Evolutionary conservation across 1,140 invertebrate genomes (phyloP).

Genomic region (Thaumetopoea pityocampa): DNA sequence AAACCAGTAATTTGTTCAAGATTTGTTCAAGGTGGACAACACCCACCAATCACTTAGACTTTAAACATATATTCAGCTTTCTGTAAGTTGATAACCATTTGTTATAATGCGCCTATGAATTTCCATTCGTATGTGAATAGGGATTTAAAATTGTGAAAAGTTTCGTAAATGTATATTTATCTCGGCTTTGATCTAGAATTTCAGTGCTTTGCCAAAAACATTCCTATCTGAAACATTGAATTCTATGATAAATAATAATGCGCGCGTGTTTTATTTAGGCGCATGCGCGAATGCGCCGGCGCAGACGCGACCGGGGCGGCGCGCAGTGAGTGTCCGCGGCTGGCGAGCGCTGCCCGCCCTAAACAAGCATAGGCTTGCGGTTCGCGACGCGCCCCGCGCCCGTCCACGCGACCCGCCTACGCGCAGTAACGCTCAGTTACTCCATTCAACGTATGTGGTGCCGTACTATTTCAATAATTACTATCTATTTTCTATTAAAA

Average conservation of each 20-base stretch:
- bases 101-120: too few relatives aligned
- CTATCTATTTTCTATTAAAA: not conserved
- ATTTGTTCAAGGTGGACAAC: too few relatives aligned
- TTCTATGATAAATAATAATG: slow-evolving; percentile 66
- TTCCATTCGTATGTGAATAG: slow-evolving; percentile 6
- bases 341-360: slow-evolving; percentile 27
- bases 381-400: not conserved
- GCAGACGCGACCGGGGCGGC: slow-evolving; percentile 10
- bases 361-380: slow-evolving; percentile 4
- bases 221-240: slow-evolving; percentile 33
- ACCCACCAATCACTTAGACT: too few relatives aligned
- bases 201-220: slow-evolving; percentile 39
- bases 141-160: too few relatives aligned
- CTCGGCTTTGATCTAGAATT: slow-evolving; percentile 22
- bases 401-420: slow-evolving; percentile 9
- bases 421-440: not conserved
- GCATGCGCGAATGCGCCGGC: slow-evolving; percentile 25
- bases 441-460: slow-evolving; percentile 7
- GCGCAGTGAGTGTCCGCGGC: slow-evolving; percentile 36
- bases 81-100: too few relatives aligned
- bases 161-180: slow-evolving; percentile 8
- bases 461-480: too few relatives aligned
- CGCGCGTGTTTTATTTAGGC: slow-evolving; percentile 54
- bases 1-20: too few relatives aligned
- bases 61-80: too few relatives aligned